Evolutionary conservation across 2,888 invertebrate genomes (phyloP), one percentile per base, ranked within the genome.

Genomic region (Tholera decimalis): DNA sequence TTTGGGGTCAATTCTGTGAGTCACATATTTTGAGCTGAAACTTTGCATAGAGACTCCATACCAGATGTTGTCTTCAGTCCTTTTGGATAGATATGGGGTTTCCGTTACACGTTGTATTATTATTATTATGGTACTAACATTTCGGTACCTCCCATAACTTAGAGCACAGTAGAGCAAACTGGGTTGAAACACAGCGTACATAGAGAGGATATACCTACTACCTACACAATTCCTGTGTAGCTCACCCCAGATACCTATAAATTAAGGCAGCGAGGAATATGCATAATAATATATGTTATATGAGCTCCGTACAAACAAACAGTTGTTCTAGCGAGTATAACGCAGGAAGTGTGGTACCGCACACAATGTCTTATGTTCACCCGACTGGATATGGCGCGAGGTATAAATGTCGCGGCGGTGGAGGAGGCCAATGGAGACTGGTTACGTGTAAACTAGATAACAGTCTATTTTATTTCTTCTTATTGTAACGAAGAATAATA

Each of bases 351-450:
- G 89, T 90, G 90, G 82, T 78, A 84, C 85, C 87, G 85, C 83
- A 86, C 89, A 86, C 89, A 90, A 90, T 91, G 93, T 94, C 94
- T 93, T 94, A 93, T 94, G 94, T 92, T 94, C 91, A 92, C 90
- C 89, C 89, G 90, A 91, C 85, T 90, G 90, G 85, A 85, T 90
- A 87, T 79, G 74, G 73, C 24, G 13, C 30, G 79, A 85, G 18
- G 53, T 67, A 22, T 0, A 71, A 88, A 80, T 26, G 35, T 33
- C 37, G 30, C 39, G 18, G 8, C 0, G 0, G 6, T 56, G 43
- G 80, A 77, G 3, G 1, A 44, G 44, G 44, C n/a, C 24, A 3
- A 15, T 44, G 4, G 1, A 15, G 22, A 22, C 13, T 20, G 11
- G 30, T 30, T 33, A 11, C 3, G 11, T 11, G 15, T 35, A 35